Conservation (phyloP, 2,888 invertebrate genomes). For the Lapara coniferarum region DNA sequence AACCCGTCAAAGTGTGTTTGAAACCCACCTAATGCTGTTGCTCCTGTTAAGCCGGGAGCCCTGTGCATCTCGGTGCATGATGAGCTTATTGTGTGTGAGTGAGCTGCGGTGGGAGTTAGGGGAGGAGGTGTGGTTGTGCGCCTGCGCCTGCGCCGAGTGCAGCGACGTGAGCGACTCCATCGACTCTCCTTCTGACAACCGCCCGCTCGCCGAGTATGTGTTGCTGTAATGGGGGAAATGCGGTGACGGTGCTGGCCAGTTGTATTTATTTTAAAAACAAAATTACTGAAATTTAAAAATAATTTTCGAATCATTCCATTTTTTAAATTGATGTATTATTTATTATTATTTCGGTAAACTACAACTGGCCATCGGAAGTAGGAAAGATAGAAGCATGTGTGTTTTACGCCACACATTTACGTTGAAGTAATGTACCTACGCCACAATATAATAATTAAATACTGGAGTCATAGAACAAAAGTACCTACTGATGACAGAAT, state of each 20-base stretch:
- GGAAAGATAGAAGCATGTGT: conserved; percentile 65
- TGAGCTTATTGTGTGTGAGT: conserved; percentile 85
- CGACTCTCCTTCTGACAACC: conserved; percentile 95
- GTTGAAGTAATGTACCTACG: conserved; percentile 24
- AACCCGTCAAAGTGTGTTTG: conserved; percentile 29
- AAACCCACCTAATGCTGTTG: conserved; percentile 94
- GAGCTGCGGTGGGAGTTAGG: conserved; percentile 87
- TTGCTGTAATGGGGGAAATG: conserved; percentile 83
- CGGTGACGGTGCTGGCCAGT: conserved; percentile 48
- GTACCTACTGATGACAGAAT: too few species aligned
- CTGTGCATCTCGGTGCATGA: conserved; percentile 84
- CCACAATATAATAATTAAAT: conserved; percentile 27
- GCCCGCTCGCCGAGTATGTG: conserved; percentile 88
- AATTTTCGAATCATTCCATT: neutral
- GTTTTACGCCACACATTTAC: conserved; percentile 29
- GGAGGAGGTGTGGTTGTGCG: conserved; percentile 88
- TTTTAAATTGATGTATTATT: too few species aligned
- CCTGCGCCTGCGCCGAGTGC: conserved; percentile 89
- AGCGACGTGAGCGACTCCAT: conserved; percentile 92
- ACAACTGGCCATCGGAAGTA: conserved; percentile 67
- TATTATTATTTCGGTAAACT: conserved; percentile 14
- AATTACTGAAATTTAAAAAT: neutral
- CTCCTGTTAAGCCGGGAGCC: conserved; percentile 90
- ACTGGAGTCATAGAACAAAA: conserved; percentile 15
- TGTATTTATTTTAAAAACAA: conserved; percentile 25